Conservation (phyloP, 2,888 invertebrate species). For the Timema podura region DNA sequence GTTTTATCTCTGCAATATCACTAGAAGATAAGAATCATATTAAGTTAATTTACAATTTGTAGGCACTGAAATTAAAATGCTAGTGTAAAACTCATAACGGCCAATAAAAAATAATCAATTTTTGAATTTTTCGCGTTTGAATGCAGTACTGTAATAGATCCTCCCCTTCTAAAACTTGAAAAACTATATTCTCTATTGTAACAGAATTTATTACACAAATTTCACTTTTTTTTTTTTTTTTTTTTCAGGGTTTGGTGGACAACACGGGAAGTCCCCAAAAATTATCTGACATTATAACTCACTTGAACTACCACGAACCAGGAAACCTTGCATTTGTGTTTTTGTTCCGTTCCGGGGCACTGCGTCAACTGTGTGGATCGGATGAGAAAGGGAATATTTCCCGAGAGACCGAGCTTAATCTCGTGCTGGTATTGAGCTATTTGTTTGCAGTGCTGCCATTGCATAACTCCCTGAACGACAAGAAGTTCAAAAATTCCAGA, state of each 20-base stretch:
- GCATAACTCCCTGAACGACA: not conserved
- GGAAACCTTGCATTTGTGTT: conserved; percentile 27
- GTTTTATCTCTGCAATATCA: too few relatives aligned
- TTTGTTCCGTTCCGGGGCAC: conserved; percentile 20
- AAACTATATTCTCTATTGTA: too few relatives aligned
- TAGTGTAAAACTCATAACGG: too few relatives aligned
- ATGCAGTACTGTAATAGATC: too few relatives aligned
- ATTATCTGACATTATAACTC: conserved; percentile 21
- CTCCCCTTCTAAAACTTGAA: too few relatives aligned
- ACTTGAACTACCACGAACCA: conserved; percentile 27
- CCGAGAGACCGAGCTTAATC: conserved; percentile 17
- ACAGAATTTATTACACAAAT: too few relatives aligned
- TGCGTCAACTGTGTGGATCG: conserved; percentile 16
- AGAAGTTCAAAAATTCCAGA: conserved; percentile 12
- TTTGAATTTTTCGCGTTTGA: too few relatives aligned
- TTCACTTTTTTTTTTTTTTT: not conserved
- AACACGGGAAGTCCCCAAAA: conserved; percentile 21
- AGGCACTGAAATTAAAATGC: too few relatives aligned
- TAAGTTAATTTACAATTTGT: too few relatives aligned
- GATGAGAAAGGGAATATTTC: conserved; percentile 13
- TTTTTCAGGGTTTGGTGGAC: conserved; percentile 22
- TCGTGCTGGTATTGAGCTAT: conserved; percentile 20
- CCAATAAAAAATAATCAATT: too few relatives aligned
- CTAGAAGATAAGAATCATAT: too few relatives aligned
- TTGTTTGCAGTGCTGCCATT: conserved; percentile 16